A percentile compares a stretch with the other conserved stretches of the same genome.
Conservation (phyloP, 1,140 invertebrate genomes). For the Trachymyrmex septentrionalis region DNA sequence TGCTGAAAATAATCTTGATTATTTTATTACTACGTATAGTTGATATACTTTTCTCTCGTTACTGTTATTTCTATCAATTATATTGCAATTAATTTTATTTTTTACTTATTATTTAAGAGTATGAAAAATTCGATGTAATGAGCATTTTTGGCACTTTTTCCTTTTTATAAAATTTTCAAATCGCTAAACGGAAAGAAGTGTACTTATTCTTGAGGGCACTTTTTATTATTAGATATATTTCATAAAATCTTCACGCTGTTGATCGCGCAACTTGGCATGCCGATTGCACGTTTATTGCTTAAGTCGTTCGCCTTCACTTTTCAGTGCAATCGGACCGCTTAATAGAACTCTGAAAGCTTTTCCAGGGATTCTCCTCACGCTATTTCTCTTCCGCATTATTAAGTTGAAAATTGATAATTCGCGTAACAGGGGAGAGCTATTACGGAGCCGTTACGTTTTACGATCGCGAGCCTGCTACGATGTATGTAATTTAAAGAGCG, state of each 20-base stretch:
- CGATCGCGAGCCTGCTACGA: constrained; percentile 14
- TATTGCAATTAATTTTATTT: constrained; percentile 4
- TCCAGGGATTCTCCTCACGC: not conserved
- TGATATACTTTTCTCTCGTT: not conserved
- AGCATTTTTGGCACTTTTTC: not conserved
- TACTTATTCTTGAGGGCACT: not conserved
- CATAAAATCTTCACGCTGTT: constrained; percentile 21
- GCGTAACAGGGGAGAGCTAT: not conserved
- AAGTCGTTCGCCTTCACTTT: constrained; percentile 14
- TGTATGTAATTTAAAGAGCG: constrained; percentile 57
- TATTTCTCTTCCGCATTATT: constrained; percentile 43
- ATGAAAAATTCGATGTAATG: not conserved
- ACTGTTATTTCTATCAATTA: not conserved
- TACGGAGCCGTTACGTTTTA: constrained; percentile 42
- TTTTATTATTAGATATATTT: constrained; percentile 16
- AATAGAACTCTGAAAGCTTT: constrained; percentile 45
- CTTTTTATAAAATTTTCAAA: not conserved
- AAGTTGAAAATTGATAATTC: constrained; percentile 57
- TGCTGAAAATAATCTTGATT: too few species aligned
- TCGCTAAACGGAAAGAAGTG: not conserved
- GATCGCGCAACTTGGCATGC: constrained; percentile 2
- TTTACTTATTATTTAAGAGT: not conserved
- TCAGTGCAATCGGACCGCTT: constrained; percentile 28
- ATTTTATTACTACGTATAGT: too few species aligned
- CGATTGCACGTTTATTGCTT: constrained; percentile 19